phyloP scores from a whole-genome alignment of 2,113 vertebrate genomes.

The Epinephelus cyanopodus region DNA sequence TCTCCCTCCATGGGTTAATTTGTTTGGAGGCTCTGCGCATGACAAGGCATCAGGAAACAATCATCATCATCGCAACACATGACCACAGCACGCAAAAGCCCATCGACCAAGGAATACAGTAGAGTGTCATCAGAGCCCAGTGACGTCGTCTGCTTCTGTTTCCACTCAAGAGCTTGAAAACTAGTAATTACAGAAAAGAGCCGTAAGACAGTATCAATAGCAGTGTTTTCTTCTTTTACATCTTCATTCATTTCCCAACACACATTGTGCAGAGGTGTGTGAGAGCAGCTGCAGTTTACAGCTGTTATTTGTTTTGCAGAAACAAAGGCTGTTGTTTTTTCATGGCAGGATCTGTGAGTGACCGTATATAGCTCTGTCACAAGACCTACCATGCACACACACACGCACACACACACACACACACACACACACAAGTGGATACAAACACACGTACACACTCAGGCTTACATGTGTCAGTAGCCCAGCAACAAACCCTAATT shows the following conservation, averaged over 20 bases:
- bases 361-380: neutral
- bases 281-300: slow-evolving; percentile 17
- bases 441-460: neutral
- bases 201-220: neutral
- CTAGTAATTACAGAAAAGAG: slow-evolving; percentile 17
- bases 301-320: slow-evolving; percentile 31
- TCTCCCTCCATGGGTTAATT: slow-evolving; percentile 43
- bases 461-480: slow-evolving; percentile 26
- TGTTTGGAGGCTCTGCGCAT: slow-evolving; percentile 50
- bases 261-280: neutral
- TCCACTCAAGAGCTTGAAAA: slow-evolving; percentile 31
- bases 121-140: slow-evolving; percentile 5
- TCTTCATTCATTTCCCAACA: slow-evolving; percentile 2
- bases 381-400: neutral
- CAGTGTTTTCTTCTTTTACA: neutral
- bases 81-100: slow-evolving; percentile 12
- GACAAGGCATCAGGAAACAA: slow-evolving; percentile 43
- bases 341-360: slow-evolving; percentile 6
- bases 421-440: neutral
- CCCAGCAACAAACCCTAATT: slow-evolving; percentile 67
- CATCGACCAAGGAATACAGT: slow-evolving; percentile 25
- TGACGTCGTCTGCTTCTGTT: slow-evolving; percentile 37
- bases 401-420: neutral
- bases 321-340: slow-evolving; percentile 4
- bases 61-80: slow-evolving; percentile 36